These are phyloP conservation scores for Kryptopterus vitreolus DNA, from an alignment of 2,797 vertebrate genomes.

Conservation along the genomic window DNA sequence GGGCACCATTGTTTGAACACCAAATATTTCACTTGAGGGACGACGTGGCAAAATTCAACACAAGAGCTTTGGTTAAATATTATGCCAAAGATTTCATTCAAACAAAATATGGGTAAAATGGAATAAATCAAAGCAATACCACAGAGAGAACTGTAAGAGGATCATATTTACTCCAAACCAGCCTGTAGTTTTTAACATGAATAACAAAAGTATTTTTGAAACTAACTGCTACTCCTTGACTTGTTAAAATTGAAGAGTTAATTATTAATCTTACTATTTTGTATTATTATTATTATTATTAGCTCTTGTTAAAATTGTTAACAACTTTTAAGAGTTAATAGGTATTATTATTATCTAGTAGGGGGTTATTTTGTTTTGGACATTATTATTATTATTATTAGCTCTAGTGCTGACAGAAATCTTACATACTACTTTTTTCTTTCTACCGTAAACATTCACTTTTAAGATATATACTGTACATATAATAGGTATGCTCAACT, in stretches of 20 bases:
- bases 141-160: neutral
- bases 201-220: neutral
- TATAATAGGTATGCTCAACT: neutral
- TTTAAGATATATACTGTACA: neutral
- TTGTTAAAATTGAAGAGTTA: neutral
- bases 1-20: neutral
- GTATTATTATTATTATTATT: too few species aligned
- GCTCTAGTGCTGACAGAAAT: neutral
- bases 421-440: neutral
- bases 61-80: neutral
- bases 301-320: too few species aligned
- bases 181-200: neutral
- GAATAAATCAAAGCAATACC: neutral
- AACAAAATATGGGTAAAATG: neutral
- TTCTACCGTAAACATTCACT: neutral
- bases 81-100: neutral
- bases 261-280: slow-evolving; percentile 4
- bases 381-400: too few species aligned
- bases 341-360: too few species aligned
- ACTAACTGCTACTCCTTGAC: neutral
- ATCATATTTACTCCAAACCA: neutral
- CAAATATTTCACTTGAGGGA: neutral
- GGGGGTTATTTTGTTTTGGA: too few species aligned
- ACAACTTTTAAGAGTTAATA: too few species aligned
- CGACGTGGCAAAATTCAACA: neutral